Conservation (phyloP, 1,140 invertebrate species). For the Aethina tumida region DNA sequence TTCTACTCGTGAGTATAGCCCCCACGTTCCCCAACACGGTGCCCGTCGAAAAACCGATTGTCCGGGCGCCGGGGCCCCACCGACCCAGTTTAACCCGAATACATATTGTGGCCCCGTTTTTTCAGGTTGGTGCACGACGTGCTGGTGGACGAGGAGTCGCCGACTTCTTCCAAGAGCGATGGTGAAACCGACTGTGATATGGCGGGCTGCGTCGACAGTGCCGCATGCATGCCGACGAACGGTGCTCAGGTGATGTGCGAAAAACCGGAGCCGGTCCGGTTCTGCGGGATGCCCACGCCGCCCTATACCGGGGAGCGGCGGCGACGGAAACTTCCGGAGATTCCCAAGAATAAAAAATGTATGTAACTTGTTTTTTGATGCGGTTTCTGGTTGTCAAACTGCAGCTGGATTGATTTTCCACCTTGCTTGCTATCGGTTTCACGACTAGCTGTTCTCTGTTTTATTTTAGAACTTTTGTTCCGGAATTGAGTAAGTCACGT, state of each 20-base stretch:
- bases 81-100: not conserved
- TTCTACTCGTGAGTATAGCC: slow-evolving; percentile 56
- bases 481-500: no score
- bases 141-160: slow-evolving; percentile 62
- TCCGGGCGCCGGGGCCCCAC: no score
- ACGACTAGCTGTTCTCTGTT: no score
- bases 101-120: slow-evolving; percentile 4
- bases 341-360: slow-evolving; percentile 80
- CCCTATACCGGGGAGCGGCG: slow-evolving; percentile 48
- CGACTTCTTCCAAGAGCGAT: slow-evolving; percentile 63
- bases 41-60: no score
- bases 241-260: no score
- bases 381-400: no score
- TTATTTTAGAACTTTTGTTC: no score
- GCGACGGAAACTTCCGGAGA: slow-evolving; percentile 73
- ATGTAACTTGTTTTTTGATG: no score
- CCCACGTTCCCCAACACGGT: slow-evolving; percentile 1
- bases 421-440: no score
- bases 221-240: not conserved
- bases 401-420: no score
- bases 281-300: slow-evolving; percentile 17
- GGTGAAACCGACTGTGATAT: slow-evolving; percentile 36
- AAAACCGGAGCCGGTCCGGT: slow-evolving; percentile 14
- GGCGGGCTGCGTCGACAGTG: slow-evolving; percentile 2
- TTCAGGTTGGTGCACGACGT: slow-evolving; percentile 67